These are phyloP conservation scores for Cricetomys ansorgei DNA, from an alignment of 2,113 vertebrate species.

Conservation along the genomic window DNA sequence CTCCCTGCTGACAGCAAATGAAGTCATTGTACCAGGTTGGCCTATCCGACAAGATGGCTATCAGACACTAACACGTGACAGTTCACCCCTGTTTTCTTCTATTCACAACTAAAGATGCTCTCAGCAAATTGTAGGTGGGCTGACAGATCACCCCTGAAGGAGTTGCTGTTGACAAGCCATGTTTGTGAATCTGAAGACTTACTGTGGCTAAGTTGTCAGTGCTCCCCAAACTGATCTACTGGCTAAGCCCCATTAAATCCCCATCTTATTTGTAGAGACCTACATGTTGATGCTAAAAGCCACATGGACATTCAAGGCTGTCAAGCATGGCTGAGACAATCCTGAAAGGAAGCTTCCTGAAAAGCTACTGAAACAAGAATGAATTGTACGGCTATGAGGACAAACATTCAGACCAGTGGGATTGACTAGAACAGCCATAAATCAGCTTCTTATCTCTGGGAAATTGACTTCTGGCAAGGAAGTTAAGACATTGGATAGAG, in stretches of 20 bases:
- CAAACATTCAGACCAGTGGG: background rate
- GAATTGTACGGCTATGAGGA: background rate
- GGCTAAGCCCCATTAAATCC: background rate
- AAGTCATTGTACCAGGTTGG: background rate
- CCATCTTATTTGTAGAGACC: background rate
- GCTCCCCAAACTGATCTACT: background rate
- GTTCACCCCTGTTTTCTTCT: background rate
- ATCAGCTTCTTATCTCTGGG: background rate
- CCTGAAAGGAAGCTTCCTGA: background rate
- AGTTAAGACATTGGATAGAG: background rate
- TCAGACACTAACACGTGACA: background rate
- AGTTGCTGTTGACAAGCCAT: background rate
- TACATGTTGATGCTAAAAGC: background rate
- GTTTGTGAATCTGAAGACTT: constrained; percentile 18
- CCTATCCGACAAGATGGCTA: background rate
- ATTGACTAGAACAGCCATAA: background rate
- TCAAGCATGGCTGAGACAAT: background rate
- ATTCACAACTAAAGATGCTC: background rate
- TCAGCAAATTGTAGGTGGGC: background rate
- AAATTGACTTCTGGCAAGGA: background rate
- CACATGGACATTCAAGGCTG: constrained; percentile 28
- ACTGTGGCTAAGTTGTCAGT: background rate
- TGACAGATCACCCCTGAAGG: background rate
- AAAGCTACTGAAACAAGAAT: background rate
- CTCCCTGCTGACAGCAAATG: background rate